These are phyloP conservation scores for Blastobasis adustella DNA, from an alignment of 2,888 invertebrate species.

Conservation along the genomic window DNA sequence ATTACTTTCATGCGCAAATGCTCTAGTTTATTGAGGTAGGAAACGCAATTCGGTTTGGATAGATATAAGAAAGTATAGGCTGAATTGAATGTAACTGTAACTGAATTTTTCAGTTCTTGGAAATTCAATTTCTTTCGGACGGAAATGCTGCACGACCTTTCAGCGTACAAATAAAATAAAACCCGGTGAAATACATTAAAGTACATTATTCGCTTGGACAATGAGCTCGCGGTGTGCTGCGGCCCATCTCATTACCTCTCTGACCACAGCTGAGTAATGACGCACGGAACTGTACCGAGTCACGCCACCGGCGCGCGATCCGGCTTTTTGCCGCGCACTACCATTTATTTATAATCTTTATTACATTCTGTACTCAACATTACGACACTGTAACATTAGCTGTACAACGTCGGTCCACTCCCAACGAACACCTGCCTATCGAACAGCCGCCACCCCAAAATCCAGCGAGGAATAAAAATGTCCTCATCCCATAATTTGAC, in stretches of 20 bases:
- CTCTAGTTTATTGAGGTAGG: too few species aligned
- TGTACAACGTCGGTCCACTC: not conserved
- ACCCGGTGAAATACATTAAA: not conserved
- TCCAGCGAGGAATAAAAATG: slow-evolving; percentile 37
- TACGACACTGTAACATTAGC: not conserved
- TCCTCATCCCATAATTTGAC: slow-evolving; percentile 43
- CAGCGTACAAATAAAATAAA: not conserved
- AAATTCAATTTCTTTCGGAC: too few species aligned
- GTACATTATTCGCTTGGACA: slow-evolving; percentile 2
- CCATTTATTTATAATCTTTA: slow-evolving; percentile 9
- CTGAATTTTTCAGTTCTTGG: too few species aligned
- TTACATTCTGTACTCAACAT: not conserved
- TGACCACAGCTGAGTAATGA: slow-evolving; percentile 57
- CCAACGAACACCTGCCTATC: too few species aligned
- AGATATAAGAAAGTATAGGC: too few species aligned
- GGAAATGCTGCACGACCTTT: too few species aligned
- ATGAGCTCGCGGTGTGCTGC: slow-evolving; percentile 22
- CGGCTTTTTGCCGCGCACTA: slow-evolving; percentile 34
- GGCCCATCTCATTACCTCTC: slow-evolving; percentile 56
- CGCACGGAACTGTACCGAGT: slow-evolving; percentile 30
- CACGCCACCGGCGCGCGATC: slow-evolving; percentile 33
- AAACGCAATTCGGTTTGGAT: too few species aligned
- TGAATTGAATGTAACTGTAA: too few species aligned
- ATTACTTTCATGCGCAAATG: too few species aligned
- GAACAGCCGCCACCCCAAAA: slow-evolving; percentile 23